Percentiles rank a stretch among this genome's conserved stretches.
phyloP scores from a whole-genome alignment of 2,113 vertebrate species.

The Dasyurus viverrinus region DNA sequence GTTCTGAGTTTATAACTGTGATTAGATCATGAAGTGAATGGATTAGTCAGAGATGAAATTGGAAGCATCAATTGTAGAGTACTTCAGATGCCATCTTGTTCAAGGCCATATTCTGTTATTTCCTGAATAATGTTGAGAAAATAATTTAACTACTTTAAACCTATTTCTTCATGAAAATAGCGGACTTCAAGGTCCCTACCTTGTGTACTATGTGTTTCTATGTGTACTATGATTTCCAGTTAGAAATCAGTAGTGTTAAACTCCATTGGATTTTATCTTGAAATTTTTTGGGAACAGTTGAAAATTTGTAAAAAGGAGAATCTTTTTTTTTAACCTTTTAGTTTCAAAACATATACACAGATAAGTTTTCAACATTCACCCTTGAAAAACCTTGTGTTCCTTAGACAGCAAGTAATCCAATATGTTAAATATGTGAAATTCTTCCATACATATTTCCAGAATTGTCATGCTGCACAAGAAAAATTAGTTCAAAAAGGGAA shows the following conservation, averaged over 20 bases:
- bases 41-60: not conserved
- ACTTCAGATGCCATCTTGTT: not conserved
- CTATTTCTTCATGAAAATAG: not conserved
- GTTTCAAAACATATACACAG: too few species aligned
- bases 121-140: not conserved
- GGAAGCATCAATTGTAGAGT: not conserved
- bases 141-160: not conserved
- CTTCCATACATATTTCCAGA: too few species aligned
- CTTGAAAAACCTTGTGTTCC: too few species aligned
- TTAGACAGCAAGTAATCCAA: too few species aligned
- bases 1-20: not conserved
- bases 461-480: too few species aligned
- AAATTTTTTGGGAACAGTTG: not conserved
- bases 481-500: too few species aligned
- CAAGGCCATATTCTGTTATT: not conserved
- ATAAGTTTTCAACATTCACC: too few species aligned
- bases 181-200: not conserved
- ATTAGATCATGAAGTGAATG: not conserved
- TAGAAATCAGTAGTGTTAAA: not conserved
- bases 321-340: too few species aligned
- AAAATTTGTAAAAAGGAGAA: not conserved
- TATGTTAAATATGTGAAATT: too few species aligned
- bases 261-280: not conserved
- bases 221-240: too few species aligned
- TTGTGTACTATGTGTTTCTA: too few species aligned